phyloP scores from a whole-genome alignment of 2,797 vertebrate species.

The Poecile montanus region DNA sequence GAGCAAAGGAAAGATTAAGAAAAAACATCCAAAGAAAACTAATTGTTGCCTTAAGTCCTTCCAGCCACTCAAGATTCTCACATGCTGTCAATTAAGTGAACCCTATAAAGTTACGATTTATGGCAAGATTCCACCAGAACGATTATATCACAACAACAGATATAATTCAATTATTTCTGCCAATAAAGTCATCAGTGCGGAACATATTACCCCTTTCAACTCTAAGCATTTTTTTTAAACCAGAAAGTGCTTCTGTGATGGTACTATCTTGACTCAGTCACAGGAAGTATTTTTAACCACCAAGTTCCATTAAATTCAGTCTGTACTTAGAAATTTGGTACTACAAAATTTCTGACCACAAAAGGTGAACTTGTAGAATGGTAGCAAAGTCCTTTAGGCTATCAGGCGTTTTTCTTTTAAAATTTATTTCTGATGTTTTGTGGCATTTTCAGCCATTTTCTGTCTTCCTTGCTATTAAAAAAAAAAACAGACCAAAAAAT shows the following conservation, averaged over 20 bases:
- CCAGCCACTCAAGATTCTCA: slow-evolving; percentile 2
- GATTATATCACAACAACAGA: slow-evolving; percentile 23
- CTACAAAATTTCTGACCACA: background rate
- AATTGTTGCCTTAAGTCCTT: background rate
- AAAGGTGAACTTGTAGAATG: background rate
- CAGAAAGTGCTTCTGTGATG: background rate
- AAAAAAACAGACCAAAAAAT: background rate
- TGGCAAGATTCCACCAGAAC: slow-evolving; percentile 26
- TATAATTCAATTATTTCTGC: slow-evolving; percentile 51
- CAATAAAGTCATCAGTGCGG: slow-evolving; percentile 38
- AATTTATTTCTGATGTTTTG: background rate
- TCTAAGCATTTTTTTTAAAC: background rate
- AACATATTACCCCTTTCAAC: slow-evolving; percentile 15
- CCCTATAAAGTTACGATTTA: slow-evolving; percentile 29
- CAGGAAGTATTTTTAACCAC: background rate
- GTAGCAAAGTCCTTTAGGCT: background rate
- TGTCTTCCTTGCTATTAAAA: background rate
- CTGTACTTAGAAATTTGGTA: background rate
- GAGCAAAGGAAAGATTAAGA: background rate
- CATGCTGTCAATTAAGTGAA: slow-evolving; percentile 36
- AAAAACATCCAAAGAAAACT: background rate
- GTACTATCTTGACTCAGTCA: background rate
- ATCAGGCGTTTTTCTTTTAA: background rate
- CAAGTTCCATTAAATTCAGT: background rate
- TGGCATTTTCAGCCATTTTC: background rate